These are phyloP conservation scores for Campylomormyrus tamandua DNA, from an alignment of 2,113 vertebrate genomes.

Conservation along the genomic window DNA sequence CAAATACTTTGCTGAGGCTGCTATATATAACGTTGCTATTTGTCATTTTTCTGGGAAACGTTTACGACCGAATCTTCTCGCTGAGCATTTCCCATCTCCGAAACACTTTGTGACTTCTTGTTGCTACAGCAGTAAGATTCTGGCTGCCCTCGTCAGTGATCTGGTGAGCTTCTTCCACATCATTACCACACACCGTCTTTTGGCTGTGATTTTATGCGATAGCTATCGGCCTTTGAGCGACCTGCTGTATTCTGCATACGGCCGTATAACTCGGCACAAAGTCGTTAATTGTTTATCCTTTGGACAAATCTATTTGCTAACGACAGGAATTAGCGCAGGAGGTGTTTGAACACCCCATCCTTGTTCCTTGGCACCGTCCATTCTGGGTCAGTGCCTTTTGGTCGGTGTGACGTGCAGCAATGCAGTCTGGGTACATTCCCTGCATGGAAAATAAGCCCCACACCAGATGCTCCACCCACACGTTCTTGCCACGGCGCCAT, in stretches of 20 bases:
- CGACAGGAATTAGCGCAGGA: not conserved
- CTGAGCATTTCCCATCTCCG: not conserved
- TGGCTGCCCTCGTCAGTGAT: not conserved
- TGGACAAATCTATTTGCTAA: not conserved
- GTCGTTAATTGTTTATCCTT: not conserved
- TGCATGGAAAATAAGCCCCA: not conserved
- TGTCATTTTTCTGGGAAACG: not conserved
- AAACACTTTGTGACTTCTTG: not conserved
- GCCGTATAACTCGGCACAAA: not conserved
- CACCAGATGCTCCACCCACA: not conserved
- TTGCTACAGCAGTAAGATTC: not conserved
- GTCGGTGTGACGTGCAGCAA: not conserved
- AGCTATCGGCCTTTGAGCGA: not conserved
- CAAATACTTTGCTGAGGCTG: not conserved
- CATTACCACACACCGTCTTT: not conserved
- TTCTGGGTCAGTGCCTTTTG: not conserved
- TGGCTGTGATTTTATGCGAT: not conserved
- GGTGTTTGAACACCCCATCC: not conserved
- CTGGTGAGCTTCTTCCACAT: not conserved
- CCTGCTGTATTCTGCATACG: not conserved
- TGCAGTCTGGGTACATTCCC: not conserved
- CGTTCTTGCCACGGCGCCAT: not conserved
- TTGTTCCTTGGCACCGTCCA: not conserved
- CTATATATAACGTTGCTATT: not conserved
- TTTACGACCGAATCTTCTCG: not conserved